Base-by-base conservation (phyloP, 2,113 vertebrate species). In the Patagioenas fasciata region DNA sequence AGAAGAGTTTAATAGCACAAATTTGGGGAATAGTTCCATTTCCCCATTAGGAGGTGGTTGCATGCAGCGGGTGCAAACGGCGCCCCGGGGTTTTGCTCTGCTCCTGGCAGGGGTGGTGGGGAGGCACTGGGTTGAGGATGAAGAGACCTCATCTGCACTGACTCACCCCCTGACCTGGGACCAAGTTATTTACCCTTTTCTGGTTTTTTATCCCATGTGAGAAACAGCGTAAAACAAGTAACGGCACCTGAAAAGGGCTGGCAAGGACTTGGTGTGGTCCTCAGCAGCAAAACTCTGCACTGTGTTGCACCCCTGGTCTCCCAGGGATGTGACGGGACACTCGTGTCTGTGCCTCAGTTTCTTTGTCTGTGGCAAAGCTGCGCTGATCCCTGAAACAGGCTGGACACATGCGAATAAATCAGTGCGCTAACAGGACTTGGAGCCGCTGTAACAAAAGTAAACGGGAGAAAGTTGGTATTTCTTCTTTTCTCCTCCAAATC, bases 301-400 rank as follows among this genome's bases (percentile, higher is more conserved):
- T 20, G 31, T 40, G 48, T 40, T 54, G 4, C 13, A 20, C 7
- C 31, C 29, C 47, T 25, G n/a, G 14, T 32, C 23, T 31, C 85
- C 62, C 42, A 5, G 5, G 57, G 47, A 57, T 31, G 4, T 44
- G 42, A 26, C 6, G 38, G 80, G 40, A 60, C 58, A 25, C n/a
- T 57, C 7, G 0, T 50, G 25, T 8, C 75, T 11, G 29, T 93
- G 86, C 91, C 85, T 97, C 75, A 32, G 80, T 95, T 92, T 96
- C 88, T 66, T 17, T 1, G 1, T 32, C 60, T 50, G 40, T 57
- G 53, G 12, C 26, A 93, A 92, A 87, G 53, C 73, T 23, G 10
- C 86, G 40, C 31, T 42, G 20, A n/a, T 25, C 77, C 14, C 51
- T 53, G 51, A 79, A 71, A 28, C 1, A 3, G 31, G 23, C 47